phyloP scores from a whole-genome alignment of 92 coral and sea anemone genomes.

The Ricordea florida region DNA sequence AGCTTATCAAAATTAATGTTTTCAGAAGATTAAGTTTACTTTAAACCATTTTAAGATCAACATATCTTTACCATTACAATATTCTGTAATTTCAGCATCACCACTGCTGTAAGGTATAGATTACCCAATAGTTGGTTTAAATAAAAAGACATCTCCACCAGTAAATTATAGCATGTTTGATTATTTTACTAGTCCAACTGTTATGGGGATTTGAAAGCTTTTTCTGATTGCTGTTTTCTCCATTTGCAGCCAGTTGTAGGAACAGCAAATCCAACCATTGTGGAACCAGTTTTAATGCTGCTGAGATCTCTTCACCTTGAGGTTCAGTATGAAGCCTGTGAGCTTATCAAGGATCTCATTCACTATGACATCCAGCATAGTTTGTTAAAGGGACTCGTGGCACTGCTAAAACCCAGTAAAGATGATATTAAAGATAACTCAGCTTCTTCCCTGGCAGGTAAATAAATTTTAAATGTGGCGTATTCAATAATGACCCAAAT shows the following conservation, averaged over 20 bases:
- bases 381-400: slow-evolving; percentile 83
- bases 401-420: slow-evolving; percentile 86
- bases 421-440: slow-evolving; percentile 90
- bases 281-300: slow-evolving; percentile 88
- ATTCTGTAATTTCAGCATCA: no score
- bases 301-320: slow-evolving; percentile 93
- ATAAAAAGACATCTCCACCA: not conserved
- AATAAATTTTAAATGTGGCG: not conserved
- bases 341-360: slow-evolving; percentile 93
- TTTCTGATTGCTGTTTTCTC: no score
- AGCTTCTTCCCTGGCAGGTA: slow-evolving; percentile 69
- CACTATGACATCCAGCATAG: slow-evolving; percentile 76
- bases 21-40: no score
- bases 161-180: not conserved
- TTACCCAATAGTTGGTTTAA: no score
- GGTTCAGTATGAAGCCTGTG: slow-evolving; percentile 97
- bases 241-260: slow-evolving; percentile 89
- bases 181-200: no score
- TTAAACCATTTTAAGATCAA: no score
- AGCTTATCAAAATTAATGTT: no score
- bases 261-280: slow-evolving; percentile 84
- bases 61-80: no score
- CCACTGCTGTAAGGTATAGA: no score
- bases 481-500: not conserved
- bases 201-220: no score